Evolutionary conservation across 2,797 vertebrate species (phyloP), one percentile per base, ranked within the genome.

Genomic region (Scolopax rusticola): DNA sequence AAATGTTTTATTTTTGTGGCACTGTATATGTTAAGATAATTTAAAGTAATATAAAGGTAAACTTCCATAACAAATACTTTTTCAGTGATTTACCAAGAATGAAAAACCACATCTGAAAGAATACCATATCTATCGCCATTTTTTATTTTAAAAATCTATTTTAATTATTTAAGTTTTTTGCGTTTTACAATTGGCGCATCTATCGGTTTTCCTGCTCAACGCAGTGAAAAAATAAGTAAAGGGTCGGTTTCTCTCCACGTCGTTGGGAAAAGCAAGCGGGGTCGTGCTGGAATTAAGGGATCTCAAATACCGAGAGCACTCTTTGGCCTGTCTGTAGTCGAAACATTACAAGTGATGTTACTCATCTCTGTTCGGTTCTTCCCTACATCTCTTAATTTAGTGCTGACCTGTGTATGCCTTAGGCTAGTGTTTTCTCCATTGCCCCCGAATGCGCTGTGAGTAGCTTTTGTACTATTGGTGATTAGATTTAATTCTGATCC

Each of bases 391-490:
- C 96, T 98, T 98, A 83, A 94, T 96, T 97, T 95, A 96, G 96
- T 92, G 93, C 97, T 97, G 89, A 90, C 97, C 92, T 92, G 97
- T 98, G 97, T 97, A 94, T 95, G 96, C 97, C 95, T 97, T 98
- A 98, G 98, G 96, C 97, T 98, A 97, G 98, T 98, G 97, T 98
- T 98, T 98, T 98, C 98, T 98, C 95, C 98, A 97, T 97, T 98
- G 96, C 33, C 84, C 96, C 95, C 97, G 94, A 95, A 70, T 97
- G 97, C 97, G 89, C 97, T 97, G 97, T 98, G 96, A 97, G 95
- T 97, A 98, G 97, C 98, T 98, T 97, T 99, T 98, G 98, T 98
- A 98, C 97, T 98, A 96, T 97, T 97, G 97, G 97, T 98, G 98
- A 97, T 97, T 97, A 98, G 96, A 95, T 95, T 95, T 95, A 96